phyloP scores from a whole-genome alignment of 2,888 invertebrate genomes.

The Ormyrus labotus region DNA sequence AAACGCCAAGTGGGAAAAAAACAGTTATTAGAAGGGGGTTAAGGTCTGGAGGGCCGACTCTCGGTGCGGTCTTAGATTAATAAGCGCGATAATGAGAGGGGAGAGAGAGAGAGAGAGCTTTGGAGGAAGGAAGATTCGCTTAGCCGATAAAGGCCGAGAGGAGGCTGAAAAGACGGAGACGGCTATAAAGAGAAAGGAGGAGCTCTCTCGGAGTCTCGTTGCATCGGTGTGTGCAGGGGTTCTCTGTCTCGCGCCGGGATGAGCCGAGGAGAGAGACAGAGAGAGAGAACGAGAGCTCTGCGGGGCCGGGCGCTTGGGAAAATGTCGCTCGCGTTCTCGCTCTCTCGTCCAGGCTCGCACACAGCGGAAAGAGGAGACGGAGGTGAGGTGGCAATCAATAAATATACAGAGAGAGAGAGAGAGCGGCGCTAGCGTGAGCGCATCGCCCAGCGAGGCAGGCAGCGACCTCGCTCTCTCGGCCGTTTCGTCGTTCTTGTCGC shows the following conservation, averaged over 20 bases:
- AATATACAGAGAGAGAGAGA: slow-evolving; percentile 70
- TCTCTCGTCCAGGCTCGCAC: slow-evolving; percentile 9
- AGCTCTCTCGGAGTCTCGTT: neutral
- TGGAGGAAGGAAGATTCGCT: slow-evolving; percentile 46
- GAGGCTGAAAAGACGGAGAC: slow-evolving; percentile 4
- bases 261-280: neutral
- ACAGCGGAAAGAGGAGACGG: slow-evolving; percentile 57
- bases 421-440: slow-evolving; percentile 38
- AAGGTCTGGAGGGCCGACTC: neutral
- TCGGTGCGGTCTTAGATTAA: slow-evolving; percentile 24
- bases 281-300: neutral
- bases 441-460: slow-evolving; percentile 45
- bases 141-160: slow-evolving; percentile 37
- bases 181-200: slow-evolving; percentile 8
- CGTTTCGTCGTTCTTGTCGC: slow-evolving; percentile 43
- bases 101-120: slow-evolving; percentile 53
- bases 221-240: neutral
- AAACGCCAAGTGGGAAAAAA: slow-evolving; percentile 1
- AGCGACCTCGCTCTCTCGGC: slow-evolving; percentile 16
- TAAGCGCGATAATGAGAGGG: slow-evolving; percentile 33
- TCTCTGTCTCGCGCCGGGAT: neutral
- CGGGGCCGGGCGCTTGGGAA: slow-evolving; percentile 19
- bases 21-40: slow-evolving; percentile 23
- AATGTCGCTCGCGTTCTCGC: slow-evolving; percentile 7
- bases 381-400: slow-evolving; percentile 75